Evolutionary conservation across 2,797 vertebrate species (phyloP).

Genomic region (Cetoscarus ocellatus): DNA sequence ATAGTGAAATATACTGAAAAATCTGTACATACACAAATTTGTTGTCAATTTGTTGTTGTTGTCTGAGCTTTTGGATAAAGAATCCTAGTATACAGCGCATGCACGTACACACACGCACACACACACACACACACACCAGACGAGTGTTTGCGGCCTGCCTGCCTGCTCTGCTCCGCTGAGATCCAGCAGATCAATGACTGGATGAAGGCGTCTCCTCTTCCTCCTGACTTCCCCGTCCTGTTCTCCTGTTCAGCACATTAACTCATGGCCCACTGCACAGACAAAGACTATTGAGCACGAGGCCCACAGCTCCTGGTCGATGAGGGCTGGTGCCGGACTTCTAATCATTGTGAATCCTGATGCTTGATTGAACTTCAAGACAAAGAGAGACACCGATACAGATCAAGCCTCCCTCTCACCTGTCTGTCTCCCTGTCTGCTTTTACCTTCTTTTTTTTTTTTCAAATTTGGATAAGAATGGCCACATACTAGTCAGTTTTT

Average conservation of each 20-base stretch:
- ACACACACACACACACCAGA: background rate
- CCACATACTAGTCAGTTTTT: too few relatives aligned
- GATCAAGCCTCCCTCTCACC: conserved; percentile 41
- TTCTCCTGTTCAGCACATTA: conserved; percentile 65
- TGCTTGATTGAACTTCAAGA: conserved; percentile 60
- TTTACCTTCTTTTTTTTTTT: background rate
- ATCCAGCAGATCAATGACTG: conserved; percentile 66
- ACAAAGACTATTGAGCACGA: conserved; percentile 69
- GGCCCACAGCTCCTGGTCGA: conserved; percentile 64
- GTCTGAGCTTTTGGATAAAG: conserved; percentile 22
- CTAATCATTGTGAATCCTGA: conserved; percentile 65
- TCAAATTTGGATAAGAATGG: background rate
- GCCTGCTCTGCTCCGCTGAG: conserved; percentile 55
- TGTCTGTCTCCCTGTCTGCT: conserved; percentile 5
- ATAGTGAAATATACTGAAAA: too few relatives aligned
- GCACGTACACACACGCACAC: too few relatives aligned
- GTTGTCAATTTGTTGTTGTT: background rate
- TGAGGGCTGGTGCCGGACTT: conserved; percentile 64
- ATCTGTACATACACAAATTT: too few relatives aligned
- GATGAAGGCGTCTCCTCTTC: conserved; percentile 37
- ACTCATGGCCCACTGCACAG: conserved; percentile 54
- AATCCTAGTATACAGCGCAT: conserved; percentile 40
- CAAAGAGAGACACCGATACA: conserved; percentile 53
- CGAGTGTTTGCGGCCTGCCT: conserved; percentile 37
- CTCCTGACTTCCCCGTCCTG: conserved; percentile 30